These are phyloP conservation scores for Pterobdella sp. DNA, from an alignment of 2,888 invertebrate species.

Conservation along the genomic window DNA sequence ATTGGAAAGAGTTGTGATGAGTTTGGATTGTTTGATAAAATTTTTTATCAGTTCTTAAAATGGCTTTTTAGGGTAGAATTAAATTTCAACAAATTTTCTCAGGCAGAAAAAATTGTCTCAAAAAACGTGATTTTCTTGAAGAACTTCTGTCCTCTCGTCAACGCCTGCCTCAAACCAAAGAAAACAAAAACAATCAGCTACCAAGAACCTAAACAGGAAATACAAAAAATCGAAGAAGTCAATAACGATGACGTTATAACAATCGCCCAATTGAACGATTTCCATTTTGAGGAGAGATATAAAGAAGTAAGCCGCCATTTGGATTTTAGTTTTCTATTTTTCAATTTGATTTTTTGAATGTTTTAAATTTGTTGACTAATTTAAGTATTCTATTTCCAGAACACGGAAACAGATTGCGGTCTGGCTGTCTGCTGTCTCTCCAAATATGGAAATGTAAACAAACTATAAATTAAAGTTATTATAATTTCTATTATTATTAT, in stretches of 20 bases:
- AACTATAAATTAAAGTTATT: neutral
- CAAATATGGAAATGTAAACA: slow-evolving; percentile 28
- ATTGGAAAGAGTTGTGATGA: neutral
- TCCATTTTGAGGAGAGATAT: slow-evolving; percentile 32
- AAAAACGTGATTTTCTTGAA: neutral
- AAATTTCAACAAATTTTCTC: neutral
- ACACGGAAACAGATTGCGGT: slow-evolving; percentile 25
- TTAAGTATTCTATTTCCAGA: slow-evolving; percentile 15
- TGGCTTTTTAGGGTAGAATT: neutral
- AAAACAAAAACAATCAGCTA: no score
- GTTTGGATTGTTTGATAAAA: neutral
- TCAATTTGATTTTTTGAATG: neutral
- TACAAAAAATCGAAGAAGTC: neutral
- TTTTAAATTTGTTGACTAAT: neutral
- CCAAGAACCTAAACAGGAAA: no score
- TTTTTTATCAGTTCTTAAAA: neutral
- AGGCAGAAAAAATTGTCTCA: neutral
- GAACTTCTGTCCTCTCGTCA: slow-evolving; percentile 18
- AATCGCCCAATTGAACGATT: slow-evolving; percentile 32
- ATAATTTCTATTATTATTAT: neutral
- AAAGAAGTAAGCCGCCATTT: slow-evolving; percentile 22
- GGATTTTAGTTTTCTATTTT: neutral
- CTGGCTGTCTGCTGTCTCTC: slow-evolving; percentile 32
- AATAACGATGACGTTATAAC: slow-evolving; percentile 14
- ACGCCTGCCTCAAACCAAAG: slow-evolving; percentile 15